Base-by-base conservation (phyloP, 35 echinoderm and acorn worm genomes). In the Hemicentrotus pulcherrimus region DNA sequence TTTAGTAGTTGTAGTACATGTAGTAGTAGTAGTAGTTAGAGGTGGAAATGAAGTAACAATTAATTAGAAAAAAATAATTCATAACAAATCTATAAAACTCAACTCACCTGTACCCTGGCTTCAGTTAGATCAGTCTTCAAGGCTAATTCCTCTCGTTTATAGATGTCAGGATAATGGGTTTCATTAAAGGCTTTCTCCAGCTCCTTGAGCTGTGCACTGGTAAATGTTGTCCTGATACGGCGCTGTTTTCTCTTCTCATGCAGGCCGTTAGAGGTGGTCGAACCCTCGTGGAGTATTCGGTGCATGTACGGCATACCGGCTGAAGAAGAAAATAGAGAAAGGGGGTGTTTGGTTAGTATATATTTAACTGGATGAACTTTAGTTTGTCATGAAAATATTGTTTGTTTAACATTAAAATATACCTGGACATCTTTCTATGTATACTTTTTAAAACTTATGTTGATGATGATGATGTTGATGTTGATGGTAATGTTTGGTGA, bases 301-400 rank as follows among this genome's bases (percentile, higher is more conserved):
- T 99, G 98, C 98, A 99, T 99, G 89, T 99, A 99, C 24, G 98
- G 98, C 65, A 99, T 96, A 28, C 98, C 97, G 45, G 95, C 97
- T 65, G 96, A 24, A 31, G 87, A 32, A 78, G 92, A 95, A 85
- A 95, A 31, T 9, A 92, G 85, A 32, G 52, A 95, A 86, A 32
- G 47, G 46, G 33, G 45, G 60, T 11, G 12, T 24, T 95, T 32
- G 3, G 35, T 41, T 41, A 41, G 35, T 41, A 28, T 50, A 86
- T 41, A 1, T 3, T 41, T 1, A 41, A 41, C 3, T 50, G 12
- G 48, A 50, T 13, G 48, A 50, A 50, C 8, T 55, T 55, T 55
- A 55, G 7, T 55, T 55, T 10, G 50, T 11, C 0, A 55, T 55
- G 2, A 8, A 55, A 55, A 55, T 2, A 55, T 41, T 41, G 0